These are phyloP conservation scores for Isurus oxyrinchus DNA, from an alignment of 2,113 vertebrate genomes.

Conservation along the genomic window DNA sequence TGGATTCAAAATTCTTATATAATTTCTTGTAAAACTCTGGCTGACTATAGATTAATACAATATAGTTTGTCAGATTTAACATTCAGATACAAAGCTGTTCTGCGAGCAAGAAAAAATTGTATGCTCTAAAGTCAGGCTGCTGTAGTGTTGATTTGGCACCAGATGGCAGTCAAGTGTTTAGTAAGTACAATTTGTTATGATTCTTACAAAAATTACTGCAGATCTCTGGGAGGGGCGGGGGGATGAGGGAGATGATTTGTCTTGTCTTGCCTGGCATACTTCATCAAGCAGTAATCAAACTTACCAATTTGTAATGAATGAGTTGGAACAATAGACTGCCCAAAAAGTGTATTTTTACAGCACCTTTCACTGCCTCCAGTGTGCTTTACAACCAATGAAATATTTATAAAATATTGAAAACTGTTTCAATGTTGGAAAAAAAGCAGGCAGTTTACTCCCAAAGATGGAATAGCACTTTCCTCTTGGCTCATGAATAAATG, in stretches of 20 bases:
- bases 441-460: background rate
- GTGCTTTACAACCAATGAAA: background rate
- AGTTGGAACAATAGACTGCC: background rate
- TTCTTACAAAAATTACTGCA: background rate
- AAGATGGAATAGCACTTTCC: background rate
- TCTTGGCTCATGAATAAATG: background rate
- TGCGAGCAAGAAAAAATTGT: background rate
- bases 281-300: background rate
- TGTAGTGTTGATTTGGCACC: background rate
- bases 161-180: background rate
- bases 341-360: background rate
- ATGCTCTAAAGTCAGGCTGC: background rate
- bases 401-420: background rate
- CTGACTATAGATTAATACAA: too few relatives aligned
- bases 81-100: background rate
- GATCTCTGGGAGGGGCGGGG: background rate
- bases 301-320: background rate
- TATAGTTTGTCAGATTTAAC: too few relatives aligned
- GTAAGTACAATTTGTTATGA: background rate
- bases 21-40: background rate
- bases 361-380: background rate
- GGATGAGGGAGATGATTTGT: background rate
- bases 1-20: background rate
- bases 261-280: background rate
- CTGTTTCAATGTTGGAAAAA: background rate